These are phyloP conservation scores for Anoncus sp. DNA, from an alignment of 2,888 invertebrate species.

Conservation along the genomic window DNA sequence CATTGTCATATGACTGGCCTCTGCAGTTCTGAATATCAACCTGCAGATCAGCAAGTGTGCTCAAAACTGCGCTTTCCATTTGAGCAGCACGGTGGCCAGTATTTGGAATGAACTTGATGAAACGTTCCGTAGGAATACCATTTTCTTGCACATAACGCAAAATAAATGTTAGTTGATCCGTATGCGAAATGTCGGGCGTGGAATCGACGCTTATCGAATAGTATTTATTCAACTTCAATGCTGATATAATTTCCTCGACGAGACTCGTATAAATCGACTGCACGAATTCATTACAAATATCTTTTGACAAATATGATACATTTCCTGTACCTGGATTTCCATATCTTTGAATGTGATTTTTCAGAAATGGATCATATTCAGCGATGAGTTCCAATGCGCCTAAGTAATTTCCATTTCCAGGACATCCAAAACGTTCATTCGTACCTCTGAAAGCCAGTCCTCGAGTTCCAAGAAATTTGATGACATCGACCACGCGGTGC, in stretches of 20 bases:
- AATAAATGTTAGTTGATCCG: too few relatives aligned
- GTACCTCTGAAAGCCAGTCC: slow-evolving; percentile 72
- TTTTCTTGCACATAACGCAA: not conserved
- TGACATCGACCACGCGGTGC: slow-evolving; percentile 66
- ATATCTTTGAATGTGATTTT: slow-evolving; percentile 68
- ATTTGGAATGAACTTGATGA: too few relatives aligned
- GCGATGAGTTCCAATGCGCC: slow-evolving; percentile 71
- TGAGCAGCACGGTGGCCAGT: slow-evolving; percentile 63
- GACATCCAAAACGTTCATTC: slow-evolving; percentile 68
- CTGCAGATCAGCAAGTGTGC: slow-evolving; percentile 44
- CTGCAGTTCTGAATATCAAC: slow-evolving; percentile 65
- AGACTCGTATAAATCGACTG: slow-evolving; percentile 63
- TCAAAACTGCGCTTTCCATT: slow-evolving; percentile 45
- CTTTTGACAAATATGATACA: slow-evolving; percentile 70
- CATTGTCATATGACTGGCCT: slow-evolving; percentile 71
- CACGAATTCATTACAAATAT: slow-evolving; percentile 73
- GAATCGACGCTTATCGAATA: too few relatives aligned
- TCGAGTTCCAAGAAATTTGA: slow-evolving; percentile 66
- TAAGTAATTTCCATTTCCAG: slow-evolving; percentile 73
- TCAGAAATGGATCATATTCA: slow-evolving; percentile 72
- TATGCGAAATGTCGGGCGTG: too few relatives aligned
- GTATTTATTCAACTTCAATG: too few relatives aligned
- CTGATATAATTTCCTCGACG: slow-evolving; percentile 67
- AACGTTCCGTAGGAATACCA: not conserved
- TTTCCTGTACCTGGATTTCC: slow-evolving; percentile 70